Evolutionary conservation across 1,140 invertebrate genomes (phyloP), one percentile per base, ranked within the genome.

Genomic region (Drosophila repletoides): DNA sequence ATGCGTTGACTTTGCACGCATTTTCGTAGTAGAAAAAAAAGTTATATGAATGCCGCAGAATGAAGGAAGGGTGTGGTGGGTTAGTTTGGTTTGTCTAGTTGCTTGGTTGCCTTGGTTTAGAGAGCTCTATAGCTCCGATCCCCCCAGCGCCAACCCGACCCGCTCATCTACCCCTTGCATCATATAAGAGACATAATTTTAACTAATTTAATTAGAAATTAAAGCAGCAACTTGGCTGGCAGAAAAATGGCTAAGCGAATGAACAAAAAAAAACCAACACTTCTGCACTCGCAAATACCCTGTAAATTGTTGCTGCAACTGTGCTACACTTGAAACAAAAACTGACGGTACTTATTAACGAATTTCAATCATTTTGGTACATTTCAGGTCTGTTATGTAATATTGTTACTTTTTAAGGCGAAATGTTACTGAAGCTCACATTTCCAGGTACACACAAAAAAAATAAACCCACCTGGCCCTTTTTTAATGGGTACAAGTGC

Each of bases 191-290:
- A 52, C 71, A 79, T 75, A 66, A 75, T 75, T 81, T 72, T 33
- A 75, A 69, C 66, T 86, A 86, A 84, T 84, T 86, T 80, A 84
- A 84, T 86, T 87, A 86, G 67, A 80, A 86, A 77, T 66, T 65
- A 70, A 81, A 76, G 34, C 63, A 80, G 41, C 72, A 72, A 46
- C 56, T 86, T 74, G 66, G 56, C 40, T 17, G 41, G 46, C 46
- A 58, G 28, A 15, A 55, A 64, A 43, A 36, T 49, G 31, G 34
- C 45, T 38, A 24, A 52, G 36, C 60, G 12, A 65, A 56, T 12
- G 19, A 56, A 72, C 59, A 66, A 65, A 76, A 67, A 65, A 64
- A 58, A 51, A n/a, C n/a, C n/a, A n/a, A n/a, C n/a, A n/a, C n/a
- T n/a, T n/a, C n/a, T n/a, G n/a, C n/a, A n/a, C n/a, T n/a, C n/a